Evolutionary conservation across 1,140 invertebrate species (phyloP), one percentile per base, ranked within the genome.

Genomic region (Drosophila ananassae): DNA sequence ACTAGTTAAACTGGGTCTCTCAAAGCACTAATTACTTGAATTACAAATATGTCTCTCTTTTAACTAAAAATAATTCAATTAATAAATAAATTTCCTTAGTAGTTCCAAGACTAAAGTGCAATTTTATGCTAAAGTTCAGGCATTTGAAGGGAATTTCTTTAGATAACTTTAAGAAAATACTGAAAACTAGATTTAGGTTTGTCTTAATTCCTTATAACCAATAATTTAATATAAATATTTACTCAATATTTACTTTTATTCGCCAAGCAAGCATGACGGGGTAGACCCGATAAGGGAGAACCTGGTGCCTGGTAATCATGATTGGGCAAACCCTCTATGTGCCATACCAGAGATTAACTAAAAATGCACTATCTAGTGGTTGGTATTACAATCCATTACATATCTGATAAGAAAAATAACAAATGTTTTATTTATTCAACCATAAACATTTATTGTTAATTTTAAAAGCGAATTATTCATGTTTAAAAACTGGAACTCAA

Each of bases 221-320:
- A 28, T 6, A 17, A 17, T 17, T 17, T 39, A 25, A 13, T 24
- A 28, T n/a, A 44, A 46, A 9, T 55, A 10, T 41, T 5, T n/a
- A 54, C 21, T 22, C 13, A 46, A 9, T 55, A 10, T 41, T 5
- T n/a, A 54, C 21, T 22, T 25, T 7, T 2, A 25, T 28, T 46
- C 2, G 32, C 10, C 12, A 8, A 44, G 2, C 50, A 22, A 66
- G 9, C 63, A 63, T 66, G 63, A 66, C 32, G 12, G 4, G 32
- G 61, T 5, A 3, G 3, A 8, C 10, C 32, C 30, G 57, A 66
- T 66, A 66, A 66, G 30, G 37, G 2, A 6, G 1, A 13, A 17
- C 8, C 3, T 28, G 7, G 28, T 50, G 22, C 57, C 17, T 5
- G 32, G 30, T 50, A 66, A 62, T 50, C 24, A 2, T 61, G 41